A percentile compares a stretch with the other conserved stretches of the same genome.
Evolutionary conservation across 2,113 vertebrate species (phyloP).

Genomic region (Glaucomys volans): DNA sequence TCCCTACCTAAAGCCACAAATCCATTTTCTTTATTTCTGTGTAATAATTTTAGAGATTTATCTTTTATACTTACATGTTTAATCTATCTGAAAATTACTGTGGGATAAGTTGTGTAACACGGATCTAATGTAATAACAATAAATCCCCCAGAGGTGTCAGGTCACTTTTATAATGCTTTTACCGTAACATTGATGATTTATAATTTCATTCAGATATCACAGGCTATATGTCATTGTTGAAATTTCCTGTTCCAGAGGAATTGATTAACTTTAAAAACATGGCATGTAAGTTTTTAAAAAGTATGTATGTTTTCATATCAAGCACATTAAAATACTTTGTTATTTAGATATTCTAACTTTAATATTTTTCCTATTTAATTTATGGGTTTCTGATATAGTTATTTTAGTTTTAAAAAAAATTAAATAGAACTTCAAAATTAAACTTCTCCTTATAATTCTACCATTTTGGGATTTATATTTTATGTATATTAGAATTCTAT

Average conservation of each 20-base stretch:
- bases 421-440: too few relatives aligned
- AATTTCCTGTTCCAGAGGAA: not conserved
- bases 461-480: not conserved
- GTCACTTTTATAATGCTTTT: not conserved
- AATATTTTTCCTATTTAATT: not conserved
- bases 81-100: not conserved
- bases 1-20: not conserved
- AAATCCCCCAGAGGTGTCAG: too few relatives aligned
- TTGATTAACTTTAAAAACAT: not conserved
- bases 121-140: not conserved
- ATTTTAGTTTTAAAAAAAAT: not conserved
- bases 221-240: not conserved
- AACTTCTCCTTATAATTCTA: not conserved
- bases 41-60: not conserved
- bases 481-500: not conserved
- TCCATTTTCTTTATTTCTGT: not conserved
- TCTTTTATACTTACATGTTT: not conserved
- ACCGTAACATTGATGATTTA: not conserved
- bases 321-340: not conserved
- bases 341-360: not conserved
- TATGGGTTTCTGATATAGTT: not conserved
- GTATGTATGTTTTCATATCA: not conserved
- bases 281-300: too few relatives aligned
- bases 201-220: not conserved
- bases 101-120: not conserved